phyloP scores from a whole-genome alignment of 2,113 vertebrate species.

The Tiliqua scincoides region DNA sequence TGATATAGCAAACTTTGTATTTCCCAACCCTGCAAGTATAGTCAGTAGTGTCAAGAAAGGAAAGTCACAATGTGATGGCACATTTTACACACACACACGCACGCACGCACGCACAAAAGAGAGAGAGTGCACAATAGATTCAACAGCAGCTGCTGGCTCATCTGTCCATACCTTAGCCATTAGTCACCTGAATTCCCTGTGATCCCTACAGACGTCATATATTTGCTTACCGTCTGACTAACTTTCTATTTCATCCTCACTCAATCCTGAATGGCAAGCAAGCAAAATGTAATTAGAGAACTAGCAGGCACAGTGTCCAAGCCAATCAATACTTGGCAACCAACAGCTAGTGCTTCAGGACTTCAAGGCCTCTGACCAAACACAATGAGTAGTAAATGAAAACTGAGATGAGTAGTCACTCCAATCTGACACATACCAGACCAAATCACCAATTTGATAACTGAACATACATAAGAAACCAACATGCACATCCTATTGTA shows the following conservation, averaged over 20 bases:
- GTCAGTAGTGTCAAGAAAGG: background rate
- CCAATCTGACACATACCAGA: accelerated
- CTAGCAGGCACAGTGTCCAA: background rate
- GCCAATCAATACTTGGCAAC: background rate
- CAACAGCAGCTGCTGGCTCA: conserved; percentile 26
- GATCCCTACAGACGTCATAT: accelerated
- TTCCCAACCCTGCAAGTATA: background rate
- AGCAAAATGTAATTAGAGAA: conserved; percentile 40
- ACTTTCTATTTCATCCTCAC: background rate
- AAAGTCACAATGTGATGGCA: background rate
- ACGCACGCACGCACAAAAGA: too few species aligned
- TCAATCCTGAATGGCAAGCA: background rate
- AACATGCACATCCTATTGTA: background rate
- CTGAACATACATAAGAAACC: background rate
- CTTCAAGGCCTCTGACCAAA: background rate
- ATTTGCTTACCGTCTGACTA: background rate
- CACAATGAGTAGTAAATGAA: background rate
- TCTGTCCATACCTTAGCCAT: background rate
- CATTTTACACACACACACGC: background rate
- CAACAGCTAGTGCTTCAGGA: background rate
- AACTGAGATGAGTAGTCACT: background rate
- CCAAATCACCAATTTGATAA: background rate
- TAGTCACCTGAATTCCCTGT: background rate
- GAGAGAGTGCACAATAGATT: too few species aligned
- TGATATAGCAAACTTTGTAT: background rate